Evolutionary conservation across 1,140 invertebrate species (phyloP).

Genomic region (Plutomurus gul): DNA sequence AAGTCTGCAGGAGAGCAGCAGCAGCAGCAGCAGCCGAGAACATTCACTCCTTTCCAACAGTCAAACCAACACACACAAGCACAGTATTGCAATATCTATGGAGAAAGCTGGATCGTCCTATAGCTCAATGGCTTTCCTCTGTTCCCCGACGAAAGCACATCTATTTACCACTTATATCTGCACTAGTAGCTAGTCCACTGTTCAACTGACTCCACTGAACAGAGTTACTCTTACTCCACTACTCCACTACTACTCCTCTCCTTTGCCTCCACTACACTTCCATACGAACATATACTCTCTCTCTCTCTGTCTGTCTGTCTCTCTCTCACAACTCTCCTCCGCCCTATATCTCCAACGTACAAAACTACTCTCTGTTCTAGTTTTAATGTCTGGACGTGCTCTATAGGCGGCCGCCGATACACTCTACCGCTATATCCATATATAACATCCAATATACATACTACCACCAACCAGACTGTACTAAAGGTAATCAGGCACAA

Average conservation of each 20-base stretch:
- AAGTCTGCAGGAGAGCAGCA: background rate
- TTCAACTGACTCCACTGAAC: background rate
- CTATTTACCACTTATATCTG: background rate
- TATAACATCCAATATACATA: background rate
- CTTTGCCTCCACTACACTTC: no score
- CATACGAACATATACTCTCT: no score
- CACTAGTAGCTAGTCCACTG: background rate
- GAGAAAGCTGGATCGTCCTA: background rate
- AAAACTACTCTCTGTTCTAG: background rate
- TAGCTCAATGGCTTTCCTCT: background rate
- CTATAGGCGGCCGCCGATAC: background rate
- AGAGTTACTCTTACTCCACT: background rate
- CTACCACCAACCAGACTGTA: background rate
- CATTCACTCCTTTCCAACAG: background rate
- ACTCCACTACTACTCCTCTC: no score
- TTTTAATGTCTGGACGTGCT: background rate
- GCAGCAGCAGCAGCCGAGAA: background rate
- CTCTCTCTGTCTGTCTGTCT: background rate
- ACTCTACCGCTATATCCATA: background rate
- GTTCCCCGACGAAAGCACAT: background rate
- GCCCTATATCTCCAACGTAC: background rate
- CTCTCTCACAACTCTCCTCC: background rate
- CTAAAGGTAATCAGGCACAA: background rate
- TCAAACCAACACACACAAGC: background rate
- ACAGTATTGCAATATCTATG: background rate